Conservation (phyloP, 2,888 invertebrate genomes). For the Eupeodes latifasciatus region DNA sequence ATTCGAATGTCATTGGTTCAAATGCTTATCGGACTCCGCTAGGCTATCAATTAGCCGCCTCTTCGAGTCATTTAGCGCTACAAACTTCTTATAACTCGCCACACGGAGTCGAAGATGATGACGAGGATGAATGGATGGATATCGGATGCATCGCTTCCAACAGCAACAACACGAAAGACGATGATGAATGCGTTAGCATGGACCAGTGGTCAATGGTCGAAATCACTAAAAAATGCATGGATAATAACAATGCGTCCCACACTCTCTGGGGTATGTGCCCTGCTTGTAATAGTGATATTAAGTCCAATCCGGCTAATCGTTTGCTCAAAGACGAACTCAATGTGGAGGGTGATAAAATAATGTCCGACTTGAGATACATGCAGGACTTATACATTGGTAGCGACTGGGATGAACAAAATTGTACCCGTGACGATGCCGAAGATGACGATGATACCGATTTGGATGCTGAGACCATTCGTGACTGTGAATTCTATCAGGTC, state of each 20-base stretch:
- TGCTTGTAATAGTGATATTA: conserved; percentile 79
- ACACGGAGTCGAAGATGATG: conserved; percentile 46
- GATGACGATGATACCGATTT: conserved; percentile 75
- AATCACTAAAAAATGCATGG: conserved; percentile 79
- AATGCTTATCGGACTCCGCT: conserved; percentile 48
- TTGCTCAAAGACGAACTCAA: conserved; percentile 80
- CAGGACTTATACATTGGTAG: conserved; percentile 81
- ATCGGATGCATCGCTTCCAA: conserved; percentile 51
- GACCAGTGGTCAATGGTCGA: conserved; percentile 80
- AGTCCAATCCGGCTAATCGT: conserved; percentile 80
- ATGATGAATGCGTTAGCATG: conserved; percentile 65
- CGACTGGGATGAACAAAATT: conserved; percentile 74
- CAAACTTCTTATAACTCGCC: conserved; percentile 11
- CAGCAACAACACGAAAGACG: conserved; percentile 33
- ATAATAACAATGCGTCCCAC: conserved; percentile 77
- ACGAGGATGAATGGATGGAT: conserved; percentile 70
- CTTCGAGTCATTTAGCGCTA: conserved; percentile 25
- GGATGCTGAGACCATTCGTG: conserved; percentile 76
- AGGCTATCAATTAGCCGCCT: conserved; percentile 39
- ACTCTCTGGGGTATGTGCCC: conserved; percentile 82
- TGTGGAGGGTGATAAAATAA: conserved; percentile 81
- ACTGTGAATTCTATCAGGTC: conserved; percentile 73
- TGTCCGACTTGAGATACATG: conserved; percentile 81
- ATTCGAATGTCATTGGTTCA: conserved; percentile 50
- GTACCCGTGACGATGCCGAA: conserved; percentile 57